A percentile compares a stretch with the other conserved stretches of the same genome.
phyloP scores from a whole-genome alignment of 2,797 vertebrate species.

The Chiropotes sagulatus region DNA sequence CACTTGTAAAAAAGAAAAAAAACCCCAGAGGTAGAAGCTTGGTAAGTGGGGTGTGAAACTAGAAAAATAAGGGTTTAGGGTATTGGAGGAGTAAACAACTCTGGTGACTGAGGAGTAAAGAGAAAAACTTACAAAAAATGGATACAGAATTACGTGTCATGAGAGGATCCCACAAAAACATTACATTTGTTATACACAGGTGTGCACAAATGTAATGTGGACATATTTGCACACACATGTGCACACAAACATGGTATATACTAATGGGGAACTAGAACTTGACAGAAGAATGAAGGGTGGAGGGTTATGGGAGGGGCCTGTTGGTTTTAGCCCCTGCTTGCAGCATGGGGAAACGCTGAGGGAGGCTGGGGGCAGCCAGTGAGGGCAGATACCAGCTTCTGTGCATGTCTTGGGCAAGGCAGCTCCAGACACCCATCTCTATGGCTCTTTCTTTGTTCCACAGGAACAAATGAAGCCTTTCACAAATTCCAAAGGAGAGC shows the following conservation, averaged over 20 bases:
- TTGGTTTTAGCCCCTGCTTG: background rate
- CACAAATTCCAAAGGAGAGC: slow-evolving; percentile 53
- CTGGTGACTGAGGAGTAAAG: background rate
- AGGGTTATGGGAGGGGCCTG: background rate
- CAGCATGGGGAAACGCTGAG: background rate
- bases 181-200: background rate
- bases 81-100: background rate
- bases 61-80: background rate
- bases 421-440: background rate
- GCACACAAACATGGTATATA: background rate
- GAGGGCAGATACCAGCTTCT: background rate
- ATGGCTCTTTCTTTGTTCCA: background rate
- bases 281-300: background rate
- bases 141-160: slow-evolving; percentile 21
- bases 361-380: background rate
- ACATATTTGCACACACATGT: background rate
- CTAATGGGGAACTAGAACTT: background rate
- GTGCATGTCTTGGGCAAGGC: background rate
- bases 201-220: background rate
- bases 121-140: background rate
- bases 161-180: background rate
- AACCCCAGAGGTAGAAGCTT: background rate
- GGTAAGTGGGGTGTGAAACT: background rate
- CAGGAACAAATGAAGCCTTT: background rate
- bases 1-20: background rate